Evolutionary conservation across 2,888 invertebrate genomes (phyloP), one percentile per base, ranked within the genome.

Genomic region (Fragum whitleyi): DNA sequence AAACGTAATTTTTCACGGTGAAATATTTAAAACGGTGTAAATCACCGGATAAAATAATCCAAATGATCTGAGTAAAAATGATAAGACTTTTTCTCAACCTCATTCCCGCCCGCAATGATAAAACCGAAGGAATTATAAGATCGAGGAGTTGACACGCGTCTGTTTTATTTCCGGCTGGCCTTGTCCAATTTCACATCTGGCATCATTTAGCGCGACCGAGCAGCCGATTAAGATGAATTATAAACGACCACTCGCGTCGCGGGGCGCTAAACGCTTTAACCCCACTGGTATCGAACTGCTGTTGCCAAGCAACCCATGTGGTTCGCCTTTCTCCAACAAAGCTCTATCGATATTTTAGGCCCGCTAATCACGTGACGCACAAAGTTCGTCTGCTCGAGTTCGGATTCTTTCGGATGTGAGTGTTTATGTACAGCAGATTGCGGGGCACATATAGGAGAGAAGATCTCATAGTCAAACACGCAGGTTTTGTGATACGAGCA

Each of bases 251-350:
- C 2, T 47, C n/a, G 19, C 14, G 14, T 7, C 26, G 16, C 26
- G 21, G 21, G 14, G 57, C 26, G 57, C 26, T 57, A 2, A 11
- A 57, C 19, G 61, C 16, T 28, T 61, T 61, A 65, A 42, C 65
- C n/a, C 42, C 42, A 39, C 42, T 23, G 39, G 26, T 65, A 42
- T 65, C 65, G 42, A 65, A 21, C 39, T 11, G 23, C 23, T 7
- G 65, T 65, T 65, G 42, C 65, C 23, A 23, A 42, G 65, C 65
- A 65, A 65, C 65, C 65, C 39, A 65, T 26, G 11, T 42, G 65
- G 65, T 65, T 42, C 36, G 65, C 16, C 42, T 36, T 65, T 65
- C 65, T 36, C 42, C 65, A 65, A 42, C 65, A 19, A 19, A 36
- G 5, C 29, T 5, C 42, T 65, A 65, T 65, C 65, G 65, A 65